Evolutionary conservation across 2,113 vertebrate genomes (phyloP), one percentile per base, ranked within the genome.

Genomic region (Hippotragus niger): DNA sequence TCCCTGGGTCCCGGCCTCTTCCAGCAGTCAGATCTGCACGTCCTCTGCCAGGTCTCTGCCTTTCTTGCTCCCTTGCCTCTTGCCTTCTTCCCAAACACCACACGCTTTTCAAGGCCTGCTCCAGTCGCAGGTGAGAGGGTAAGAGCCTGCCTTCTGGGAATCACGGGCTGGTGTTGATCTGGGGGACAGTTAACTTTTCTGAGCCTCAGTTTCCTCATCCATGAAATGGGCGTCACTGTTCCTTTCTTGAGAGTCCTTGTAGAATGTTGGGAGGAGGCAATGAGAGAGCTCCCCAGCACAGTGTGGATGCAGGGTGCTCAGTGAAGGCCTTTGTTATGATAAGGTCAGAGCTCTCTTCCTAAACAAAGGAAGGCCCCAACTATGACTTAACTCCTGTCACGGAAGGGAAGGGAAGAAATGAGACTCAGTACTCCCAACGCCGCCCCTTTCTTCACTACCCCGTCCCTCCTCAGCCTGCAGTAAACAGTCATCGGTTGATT

Each of bases 1-100:
- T 2, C 4, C 43, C 43, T 36, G 16, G 13, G 33, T 27, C 55
- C 60, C 0, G 0, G 67, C 31, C 23, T 2, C 10, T 7, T 64
- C 60, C 5, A 1, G 4, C n/a, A 3, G 3, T 91, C 31, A 25
- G 58, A 19, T 36, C 23, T n/a, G 67, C n/a, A 10, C 58, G 5
- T 33, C 33, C 7, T 40, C 23, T 45, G 60, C 50, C 52, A n/a
- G 82, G 53, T 36, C 71, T 29, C 94, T 7, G 40, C 19, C 53
- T 62, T 27, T 52, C 57, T n/a, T 12, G 31, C 29, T 62, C 21
- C 57, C 45, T 27, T 12, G 31, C 45, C n/a, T 11, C 52, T 62
- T 7, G 31, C 19, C 62, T 74, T 31, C 40, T 47, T 11, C 8
- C 67, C 74, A 45, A 62, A 40, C 36, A 45, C 62, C 5, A 29